Evolutionary conservation across 2,113 vertebrate species (phyloP).

Genomic region (Mesoclemmys tuberculata): DNA sequence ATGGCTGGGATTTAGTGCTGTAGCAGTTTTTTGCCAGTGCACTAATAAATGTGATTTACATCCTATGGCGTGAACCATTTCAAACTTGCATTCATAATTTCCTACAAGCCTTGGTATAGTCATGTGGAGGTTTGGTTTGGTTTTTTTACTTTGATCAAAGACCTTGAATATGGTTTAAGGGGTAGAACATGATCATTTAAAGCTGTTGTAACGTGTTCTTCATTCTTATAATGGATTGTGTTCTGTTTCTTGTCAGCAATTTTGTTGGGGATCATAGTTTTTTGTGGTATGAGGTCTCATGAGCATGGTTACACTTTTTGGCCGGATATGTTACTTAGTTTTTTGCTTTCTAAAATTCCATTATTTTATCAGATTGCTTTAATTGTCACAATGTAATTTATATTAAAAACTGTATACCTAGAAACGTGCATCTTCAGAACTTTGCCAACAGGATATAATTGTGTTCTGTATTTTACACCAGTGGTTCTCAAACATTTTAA

Average conservation of each 20-base stretch:
- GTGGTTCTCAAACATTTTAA: too few relatives aligned
- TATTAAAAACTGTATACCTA: neutral
- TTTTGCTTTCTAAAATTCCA: conserved; percentile 30
- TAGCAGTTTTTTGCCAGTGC: neutral
- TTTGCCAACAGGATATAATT: conserved; percentile 54
- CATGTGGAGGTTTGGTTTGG: neutral
- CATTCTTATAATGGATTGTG: rapidly evolving
- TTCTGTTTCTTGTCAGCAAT: neutral
- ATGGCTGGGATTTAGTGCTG: neutral
- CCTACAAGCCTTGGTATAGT: neutral
- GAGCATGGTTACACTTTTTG: neutral
- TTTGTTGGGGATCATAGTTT: neutral
- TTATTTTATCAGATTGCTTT: conserved; percentile 40
- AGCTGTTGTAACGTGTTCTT: neutral
- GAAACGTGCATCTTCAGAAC: conserved; percentile 3
- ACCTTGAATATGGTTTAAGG: neutral
- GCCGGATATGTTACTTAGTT: neutral
- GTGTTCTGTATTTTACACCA: conserved; percentile 54
- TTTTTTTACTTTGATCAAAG: neutral
- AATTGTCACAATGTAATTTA: conserved; percentile 31
- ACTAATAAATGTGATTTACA: neutral
- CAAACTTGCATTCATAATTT: neutral
- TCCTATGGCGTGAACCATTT: neutral
- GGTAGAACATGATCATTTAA: neutral
- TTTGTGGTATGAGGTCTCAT: neutral